Conservation (phyloP, 2,888 invertebrate species). For the Monochamus alternatus region DNA sequence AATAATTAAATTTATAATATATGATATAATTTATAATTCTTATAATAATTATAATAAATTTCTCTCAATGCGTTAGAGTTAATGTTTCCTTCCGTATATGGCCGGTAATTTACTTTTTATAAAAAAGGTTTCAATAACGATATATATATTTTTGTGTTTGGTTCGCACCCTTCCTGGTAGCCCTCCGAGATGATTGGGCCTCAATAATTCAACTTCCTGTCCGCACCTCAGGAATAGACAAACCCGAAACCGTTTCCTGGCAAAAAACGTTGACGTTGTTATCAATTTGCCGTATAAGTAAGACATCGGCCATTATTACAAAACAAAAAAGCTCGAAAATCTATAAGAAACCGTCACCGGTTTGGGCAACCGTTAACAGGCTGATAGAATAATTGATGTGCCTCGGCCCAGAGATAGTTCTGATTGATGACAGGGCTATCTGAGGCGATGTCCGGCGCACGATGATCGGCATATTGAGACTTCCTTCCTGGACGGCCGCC, state of each 20-base stretch:
- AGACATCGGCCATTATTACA: constrained; percentile 47
- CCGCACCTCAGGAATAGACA: constrained; percentile 26
- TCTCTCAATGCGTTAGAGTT: no score
- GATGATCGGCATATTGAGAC: constrained; percentile 70
- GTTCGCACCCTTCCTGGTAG: constrained; percentile 9
- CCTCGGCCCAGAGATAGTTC: constrained; percentile 64
- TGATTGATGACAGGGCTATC: constrained; percentile 70
- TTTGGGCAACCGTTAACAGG: constrained; percentile 39
- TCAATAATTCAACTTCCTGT: constrained; percentile 31
- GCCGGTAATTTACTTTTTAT: no score
- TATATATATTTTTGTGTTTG: not conserved
- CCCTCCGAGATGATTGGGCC: constrained; percentile 27
- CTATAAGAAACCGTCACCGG: constrained; percentile 45
- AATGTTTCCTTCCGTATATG: no score
- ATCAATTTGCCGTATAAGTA: constrained; percentile 48
- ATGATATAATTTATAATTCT: no score
- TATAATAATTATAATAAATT: no score
- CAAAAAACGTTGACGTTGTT: constrained; percentile 46
- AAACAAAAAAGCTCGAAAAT: constrained; percentile 46
- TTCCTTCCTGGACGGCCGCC: constrained; percentile 68
- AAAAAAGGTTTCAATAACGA: constrained; percentile 6
- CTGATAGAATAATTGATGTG: constrained; percentile 63
- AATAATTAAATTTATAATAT: no score
- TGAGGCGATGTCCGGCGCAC: constrained; percentile 66
- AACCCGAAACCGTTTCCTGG: constrained; percentile 21